Evolutionary conservation across 1,140 invertebrate genomes (phyloP).

Genomic region (Drosophila kanapiae): DNA sequence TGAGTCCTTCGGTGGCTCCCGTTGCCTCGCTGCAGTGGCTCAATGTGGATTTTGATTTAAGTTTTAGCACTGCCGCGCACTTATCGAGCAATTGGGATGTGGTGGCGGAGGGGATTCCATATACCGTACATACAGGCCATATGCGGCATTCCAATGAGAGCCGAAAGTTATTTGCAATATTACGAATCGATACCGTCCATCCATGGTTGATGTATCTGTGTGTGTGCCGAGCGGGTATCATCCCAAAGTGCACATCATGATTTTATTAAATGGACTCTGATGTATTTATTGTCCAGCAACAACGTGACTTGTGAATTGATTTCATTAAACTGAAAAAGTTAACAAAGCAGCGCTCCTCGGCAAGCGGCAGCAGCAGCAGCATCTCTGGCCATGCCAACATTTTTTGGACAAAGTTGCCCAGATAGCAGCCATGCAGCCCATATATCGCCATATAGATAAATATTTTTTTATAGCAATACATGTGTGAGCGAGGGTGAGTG

Average conservation of each 20-base stretch:
- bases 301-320: conserved; percentile 85
- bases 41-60: conserved; percentile 71
- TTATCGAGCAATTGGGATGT: conserved; percentile 69
- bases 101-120: not conserved
- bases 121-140: conserved; percentile 22
- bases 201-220: conserved; percentile 40
- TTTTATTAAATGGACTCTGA: conserved; percentile 85
- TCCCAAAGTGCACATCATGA: conserved; percentile 84
- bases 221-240: conserved; percentile 51
- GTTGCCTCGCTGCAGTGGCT: conserved; percentile 43
- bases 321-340: conserved; percentile 85
- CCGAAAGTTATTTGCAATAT: conserved; percentile 74
- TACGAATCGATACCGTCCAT: conserved; percentile 59
- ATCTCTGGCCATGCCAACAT: conserved; percentile 41
- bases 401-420: conserved; percentile 68
- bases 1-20: conserved; percentile 17
- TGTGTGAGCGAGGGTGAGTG: conserved; percentile 19
- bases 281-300: conserved; percentile 85
- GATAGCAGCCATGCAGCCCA: conserved; percentile 31
- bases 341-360: conserved; percentile 65
- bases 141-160: conserved; percentile 77
- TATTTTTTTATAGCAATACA: conserved; percentile 62
- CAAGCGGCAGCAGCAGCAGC: not conserved
- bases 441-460: conserved; percentile 76
- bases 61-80: conserved; percentile 63